phyloP scores from a whole-genome alignment of 1,140 invertebrate genomes.

The Drosophila santomea region DNA sequence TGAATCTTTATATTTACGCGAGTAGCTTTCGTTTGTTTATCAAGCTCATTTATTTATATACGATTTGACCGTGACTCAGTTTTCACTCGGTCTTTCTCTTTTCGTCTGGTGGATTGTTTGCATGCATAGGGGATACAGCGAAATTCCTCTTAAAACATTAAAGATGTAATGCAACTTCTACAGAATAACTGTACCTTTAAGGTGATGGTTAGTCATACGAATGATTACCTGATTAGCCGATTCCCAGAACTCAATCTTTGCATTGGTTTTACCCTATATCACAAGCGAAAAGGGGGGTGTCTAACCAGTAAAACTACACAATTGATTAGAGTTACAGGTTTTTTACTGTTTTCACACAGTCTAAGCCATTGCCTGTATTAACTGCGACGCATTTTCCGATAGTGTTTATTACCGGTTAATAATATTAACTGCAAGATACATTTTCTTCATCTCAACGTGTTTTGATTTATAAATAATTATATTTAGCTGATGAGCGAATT shows the following conservation, averaged over 20 bases:
- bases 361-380: not conserved
- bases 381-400: constrained; percentile 15
- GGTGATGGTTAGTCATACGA: not conserved
- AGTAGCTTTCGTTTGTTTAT: constrained; percentile 34
- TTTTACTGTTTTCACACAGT: not conserved
- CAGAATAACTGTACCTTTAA: not conserved
- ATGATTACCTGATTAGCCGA: constrained; percentile 2
- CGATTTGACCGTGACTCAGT: constrained; percentile 70
- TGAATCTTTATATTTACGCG: constrained; percentile 23
- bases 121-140: not conserved
- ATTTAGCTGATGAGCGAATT: not conserved
- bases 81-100: constrained; percentile 20
- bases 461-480: not conserved
- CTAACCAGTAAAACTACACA: not conserved
- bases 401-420: not conserved
- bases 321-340: not conserved
- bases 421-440: not conserved
- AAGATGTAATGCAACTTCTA: constrained; percentile 26
- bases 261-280: constrained; percentile 12
- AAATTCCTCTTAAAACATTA: not conserved
- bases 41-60: constrained; percentile 45
- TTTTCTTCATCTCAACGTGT: not conserved
- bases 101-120: constrained; percentile 5
- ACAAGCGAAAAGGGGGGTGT: not conserved
- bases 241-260: constrained; percentile 13